Base-by-base conservation (phyloP, 23 tunicate species). In the Clavelina lepadiformis region DNA sequence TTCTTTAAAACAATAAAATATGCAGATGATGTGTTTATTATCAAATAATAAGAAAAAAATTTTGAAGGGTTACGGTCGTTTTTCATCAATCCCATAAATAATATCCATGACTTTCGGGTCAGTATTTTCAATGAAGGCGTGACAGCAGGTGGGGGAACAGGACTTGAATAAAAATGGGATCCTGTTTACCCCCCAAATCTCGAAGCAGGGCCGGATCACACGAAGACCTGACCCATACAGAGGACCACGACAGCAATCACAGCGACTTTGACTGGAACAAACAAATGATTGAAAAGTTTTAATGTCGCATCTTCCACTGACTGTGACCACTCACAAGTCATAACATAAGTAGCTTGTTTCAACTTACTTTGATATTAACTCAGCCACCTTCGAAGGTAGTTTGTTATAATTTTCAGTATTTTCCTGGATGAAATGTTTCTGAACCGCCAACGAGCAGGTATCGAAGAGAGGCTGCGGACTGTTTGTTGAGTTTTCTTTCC, bases 401-500 rank as follows among this genome's bases (percentile, higher is more conserved):
- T 56, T 57, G 23, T 31, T 22, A 28, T 60, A 60, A 3, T 63
- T 81, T 41, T 63, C 73, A 3, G 37, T 18, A 19, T 73, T 44
- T 25, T 41, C 68, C 11, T 77, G 26, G 50, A 54, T 63, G 33
- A 77, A 37, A 35, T 57, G 1, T 1, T 21, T 36, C 45, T 85
- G 69, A 1, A 85, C 21, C 15, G 4, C 22, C 46, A 67, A 45
- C 31, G 70, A 68, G 51, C 82, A 71, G 2, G 82, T 29, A 38
- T 85, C 98, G 26, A 85, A 46, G 15, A 82, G 59, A n/a, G 85
- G 71, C 50, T 91, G 91, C n/a, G 98, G 91, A 28, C 67, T 58
- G 56, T 91, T 91, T 21, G 51, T 76, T 19, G 98, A 78, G 65
- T 82, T 91, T 71, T 91, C 98, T 36, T 52, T 77, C 86, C 86